These are phyloP conservation scores for Parambassis ranga DNA, from an alignment of 2,797 vertebrate species.

Conservation along the genomic window DNA sequence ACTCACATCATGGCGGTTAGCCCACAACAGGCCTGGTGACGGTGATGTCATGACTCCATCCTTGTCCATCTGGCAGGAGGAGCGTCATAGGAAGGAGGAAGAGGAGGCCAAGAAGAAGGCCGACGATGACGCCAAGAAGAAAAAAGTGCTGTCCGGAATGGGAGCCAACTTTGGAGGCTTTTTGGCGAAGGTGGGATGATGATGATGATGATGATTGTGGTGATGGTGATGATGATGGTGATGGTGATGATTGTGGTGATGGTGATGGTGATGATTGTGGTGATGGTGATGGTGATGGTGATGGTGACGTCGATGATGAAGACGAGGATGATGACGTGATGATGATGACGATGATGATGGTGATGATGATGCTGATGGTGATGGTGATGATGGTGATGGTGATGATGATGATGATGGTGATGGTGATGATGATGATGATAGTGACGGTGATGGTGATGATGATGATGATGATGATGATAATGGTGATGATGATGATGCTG, in stretches of 20 bases:
- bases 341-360: neutral
- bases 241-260: too few relatives aligned
- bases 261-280: too few relatives aligned
- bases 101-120: slow-evolving; percentile 91
- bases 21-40: too few relatives aligned
- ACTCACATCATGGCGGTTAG: too few relatives aligned
- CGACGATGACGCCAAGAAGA: slow-evolving; percentile 91
- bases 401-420: too few relatives aligned
- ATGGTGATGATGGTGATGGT: neutral
- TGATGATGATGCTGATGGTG: neutral
- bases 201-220: neutral
- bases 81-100: slow-evolving; percentile 90
- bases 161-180: slow-evolving; percentile 92
- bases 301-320: neutral
- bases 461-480: neutral
- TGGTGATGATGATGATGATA: neutral
- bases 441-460: neutral
- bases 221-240: neutral
- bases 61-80: slow-evolving; percentile 75
- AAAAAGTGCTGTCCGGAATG: slow-evolving; percentile 91
- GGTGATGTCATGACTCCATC: too few relatives aligned
- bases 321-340: neutral
- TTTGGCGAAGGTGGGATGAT: slow-evolving; percentile 83
- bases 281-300: neutral
- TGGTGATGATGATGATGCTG: neutral